Conservation (phyloP, 2,797 vertebrate genomes). For the Poecilia gillii region DNA sequence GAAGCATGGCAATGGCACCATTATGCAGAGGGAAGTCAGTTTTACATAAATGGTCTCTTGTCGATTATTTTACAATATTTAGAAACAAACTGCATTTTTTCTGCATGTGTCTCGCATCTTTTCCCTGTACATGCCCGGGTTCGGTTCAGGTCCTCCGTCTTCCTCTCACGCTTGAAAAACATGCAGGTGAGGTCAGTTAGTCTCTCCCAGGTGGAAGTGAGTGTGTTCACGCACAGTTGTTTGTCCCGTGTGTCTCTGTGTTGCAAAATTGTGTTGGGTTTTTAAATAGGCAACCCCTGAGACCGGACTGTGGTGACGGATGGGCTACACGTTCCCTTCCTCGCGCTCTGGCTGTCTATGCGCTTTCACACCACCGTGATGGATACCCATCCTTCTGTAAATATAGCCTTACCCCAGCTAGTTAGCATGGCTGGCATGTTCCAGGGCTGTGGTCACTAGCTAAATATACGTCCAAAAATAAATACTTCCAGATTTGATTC, state of each 20-base stretch:
- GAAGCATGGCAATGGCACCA: neutral
- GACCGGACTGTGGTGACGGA: conserved; percentile 75
- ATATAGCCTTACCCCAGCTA: conserved; percentile 82
- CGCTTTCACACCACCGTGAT: conserved; percentile 72
- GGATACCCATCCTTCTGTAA: conserved; percentile 78
- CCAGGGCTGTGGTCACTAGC: conserved; percentile 73
- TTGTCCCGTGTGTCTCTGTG: neutral
- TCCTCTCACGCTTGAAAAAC: neutral
- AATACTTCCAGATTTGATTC: conserved; percentile 81
- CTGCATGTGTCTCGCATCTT: neutral
- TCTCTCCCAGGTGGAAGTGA: neutral
- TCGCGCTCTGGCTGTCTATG: conserved; percentile 68
- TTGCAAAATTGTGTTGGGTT: conserved; percentile 57
- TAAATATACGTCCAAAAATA: conserved; percentile 83
- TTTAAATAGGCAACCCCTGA: conserved; percentile 71
- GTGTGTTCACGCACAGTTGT: neutral
- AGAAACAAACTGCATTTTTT: neutral
- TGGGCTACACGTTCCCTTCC: conserved; percentile 79
- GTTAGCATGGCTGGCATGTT: conserved; percentile 83
- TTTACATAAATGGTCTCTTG: neutral
- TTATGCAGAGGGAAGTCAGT: neutral
- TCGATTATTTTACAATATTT: neutral
- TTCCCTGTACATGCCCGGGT: neutral
- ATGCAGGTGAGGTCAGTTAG: neutral
- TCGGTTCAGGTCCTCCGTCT: neutral